Conservation (phyloP, 2,113 vertebrate genomes). For the Thinocorus orbignyianus region DNA sequence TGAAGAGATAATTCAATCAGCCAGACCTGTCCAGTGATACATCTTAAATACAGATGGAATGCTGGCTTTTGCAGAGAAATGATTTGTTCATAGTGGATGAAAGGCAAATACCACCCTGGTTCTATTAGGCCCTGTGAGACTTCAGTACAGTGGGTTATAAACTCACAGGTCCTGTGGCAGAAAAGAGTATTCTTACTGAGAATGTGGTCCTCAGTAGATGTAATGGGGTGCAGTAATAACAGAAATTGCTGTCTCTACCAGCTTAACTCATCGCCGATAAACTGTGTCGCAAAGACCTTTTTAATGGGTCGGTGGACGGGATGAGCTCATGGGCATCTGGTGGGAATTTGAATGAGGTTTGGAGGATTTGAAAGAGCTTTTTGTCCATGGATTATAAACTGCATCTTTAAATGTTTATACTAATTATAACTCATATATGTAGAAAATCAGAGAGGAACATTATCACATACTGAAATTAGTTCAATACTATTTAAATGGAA, state of each 20-base stretch:
- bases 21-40: background rate
- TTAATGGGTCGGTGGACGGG: background rate
- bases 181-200: background rate
- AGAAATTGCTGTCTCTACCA: background rate
- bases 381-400: background rate
- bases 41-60: background rate
- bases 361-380: background rate
- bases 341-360: background rate
- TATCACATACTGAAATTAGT: background rate
- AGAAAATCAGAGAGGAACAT: background rate
- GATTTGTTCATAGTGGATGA: background rate
- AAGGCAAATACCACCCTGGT: background rate
- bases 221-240: background rate
- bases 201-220: background rate
- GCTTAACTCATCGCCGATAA: background rate
- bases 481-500: background rate
- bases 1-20: background rate
- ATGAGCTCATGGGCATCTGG: background rate
- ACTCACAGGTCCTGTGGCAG: background rate
- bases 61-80: background rate
- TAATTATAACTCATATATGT: rapidly evolving
- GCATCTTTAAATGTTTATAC: background rate
- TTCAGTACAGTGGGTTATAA: background rate
- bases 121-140: background rate
- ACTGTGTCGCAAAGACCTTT: background rate